Base-by-base conservation (phyloP, 2,888 invertebrate species). In the Parascotia fuliginaria region DNA sequence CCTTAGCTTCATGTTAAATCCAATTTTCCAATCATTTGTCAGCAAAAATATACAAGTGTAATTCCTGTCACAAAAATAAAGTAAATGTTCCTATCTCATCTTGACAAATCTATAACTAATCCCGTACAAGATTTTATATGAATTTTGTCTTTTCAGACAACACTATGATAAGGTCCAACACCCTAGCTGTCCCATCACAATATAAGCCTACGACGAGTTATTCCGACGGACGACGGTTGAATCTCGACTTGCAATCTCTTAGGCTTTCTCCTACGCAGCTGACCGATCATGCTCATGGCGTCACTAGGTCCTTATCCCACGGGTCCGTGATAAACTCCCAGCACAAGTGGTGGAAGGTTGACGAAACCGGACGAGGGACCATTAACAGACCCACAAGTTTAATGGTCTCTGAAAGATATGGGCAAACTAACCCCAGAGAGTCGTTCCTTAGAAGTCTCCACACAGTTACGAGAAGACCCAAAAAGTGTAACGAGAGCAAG, bases 261-360 rank as follows among this genome's bases (percentile, higher is more conserved):
- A 75, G 89, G 0, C 63, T 91, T 3, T 88, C 90, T 0, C 87
- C 91, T 3, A 87, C 89, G 0, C 90, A 89, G 56, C 67, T 89
- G 5, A 75, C 87, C 0, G 86, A 89, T 61, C 84, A 86, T 2
- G 86, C 89, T 0, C 88, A 89, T 42, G 91, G 92, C 0, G 92
- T 92, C 27, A 94, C 94, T 56, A 92, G 95, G 31, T 95, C 95
- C 2, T 76, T 94, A 2, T 95, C 95, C 0, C 94, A 95, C 67
- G 94, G 94, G 1, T 94, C 94, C 1, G 94, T 94, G 0, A 93
- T 94, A 11, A 94, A 87, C 60, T 86, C 87, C 19, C 92, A 89
- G 45, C 84, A 85, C 3, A 85, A 86, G 59, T 91, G 90, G 84
- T 93, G 93, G 86, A 86, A 93, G 16, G 76, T 92, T 0, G 92